Evolutionary conservation across 2,113 vertebrate species (phyloP), one percentile per base, ranked within the genome.

Genomic region (Silurus meridionalis): DNA sequence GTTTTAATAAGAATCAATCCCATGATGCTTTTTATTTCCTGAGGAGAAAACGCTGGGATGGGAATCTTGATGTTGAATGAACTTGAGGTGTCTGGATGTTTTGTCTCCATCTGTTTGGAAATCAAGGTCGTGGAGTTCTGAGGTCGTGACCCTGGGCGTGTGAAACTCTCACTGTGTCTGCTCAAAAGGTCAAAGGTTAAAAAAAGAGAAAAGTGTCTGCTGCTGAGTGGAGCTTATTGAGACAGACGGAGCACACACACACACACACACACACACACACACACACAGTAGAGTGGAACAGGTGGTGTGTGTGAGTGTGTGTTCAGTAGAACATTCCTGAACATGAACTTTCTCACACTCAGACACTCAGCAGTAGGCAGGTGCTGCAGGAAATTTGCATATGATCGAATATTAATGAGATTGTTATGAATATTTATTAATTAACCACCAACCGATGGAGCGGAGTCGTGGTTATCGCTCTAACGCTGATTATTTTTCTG

Each of bases 281-380:
- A 66, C 5, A 21, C 52, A 9, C 14, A 50, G 66, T 10, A 53
- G 9, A 46, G 4, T 7, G 2, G 64, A 72, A 28, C 75, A 77
- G 80, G 80, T 82, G 60, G 60, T 82, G 28, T 63, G 80, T 60
- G 48, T 74, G 25, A 52, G 61, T 53, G 80, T 64, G 80, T 64
- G 80, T 71, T 25, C 71, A 74, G 19, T 7, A 50, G 46, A 74
- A 74, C 17, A 74, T 74, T 74, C 71, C 48, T 21, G 48, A 74
- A n/a, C 71, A 74, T 5, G 8, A 74, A 10, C 19, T 52, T 52
- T 15, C 52, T 15, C 52, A 55, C 23, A n/a, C 23, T 78, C 13
- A 1, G 23, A 8, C 11, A 8, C 74, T 78, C 21, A 6, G 23
- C 14, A 25, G 13, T 7, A 78, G 52, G 50, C 50, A 55, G 74